A percentile compares a stretch with the other conserved stretches of the same genome.
Conservation (phyloP, 2,888 invertebrate species). For the Pemphredon lugubris region DNA sequence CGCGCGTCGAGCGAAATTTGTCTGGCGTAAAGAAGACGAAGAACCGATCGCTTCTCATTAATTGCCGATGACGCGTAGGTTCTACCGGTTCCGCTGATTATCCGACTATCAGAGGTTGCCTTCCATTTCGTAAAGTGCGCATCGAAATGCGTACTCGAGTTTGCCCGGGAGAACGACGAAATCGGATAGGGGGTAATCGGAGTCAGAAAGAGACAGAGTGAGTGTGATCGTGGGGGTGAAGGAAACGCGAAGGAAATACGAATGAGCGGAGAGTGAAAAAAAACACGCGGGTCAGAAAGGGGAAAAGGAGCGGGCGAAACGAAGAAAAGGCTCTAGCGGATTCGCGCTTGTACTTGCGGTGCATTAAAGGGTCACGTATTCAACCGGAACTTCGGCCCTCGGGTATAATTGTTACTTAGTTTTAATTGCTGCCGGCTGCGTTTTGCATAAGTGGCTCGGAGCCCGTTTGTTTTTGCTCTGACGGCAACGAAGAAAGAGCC, state of each 20-base stretch:
- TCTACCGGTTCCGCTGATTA: conserved; percentile 67
- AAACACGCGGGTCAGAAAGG: conserved; percentile 26
- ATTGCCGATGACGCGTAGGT: conserved; percentile 63
- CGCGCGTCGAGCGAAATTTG: too few relatives aligned
- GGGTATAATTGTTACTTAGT: conserved; percentile 73
- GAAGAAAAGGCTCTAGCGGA: conserved; percentile 25
- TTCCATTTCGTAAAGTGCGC: conserved; percentile 10
- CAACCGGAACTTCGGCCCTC: conserved; percentile 62
- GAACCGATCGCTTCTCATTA: conserved; percentile 45
- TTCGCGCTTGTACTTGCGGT: conserved; percentile 49
- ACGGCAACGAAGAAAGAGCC: conserved; percentile 23
- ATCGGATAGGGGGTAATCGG: conserved; percentile 14
- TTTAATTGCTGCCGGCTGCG: conserved; percentile 70
- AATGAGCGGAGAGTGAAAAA: neutral
- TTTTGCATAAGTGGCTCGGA: conserved; percentile 65
- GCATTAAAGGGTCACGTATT: conserved; percentile 69
- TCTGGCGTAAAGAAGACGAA: neutral
- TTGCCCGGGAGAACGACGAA: conserved; percentile 13
- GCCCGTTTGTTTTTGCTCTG: conserved; percentile 55
- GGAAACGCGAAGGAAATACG: conserved; percentile 6
- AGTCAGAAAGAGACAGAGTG: too few relatives aligned
- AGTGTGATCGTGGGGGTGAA: too few relatives aligned
- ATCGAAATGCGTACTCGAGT: conserved; percentile 38
- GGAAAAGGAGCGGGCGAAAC: neutral
- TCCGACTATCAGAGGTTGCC: conserved; percentile 42